These are phyloP conservation scores for Dysdera silvatica DNA, from an alignment of 1,140 invertebrate genomes.

Conservation along the genomic window DNA sequence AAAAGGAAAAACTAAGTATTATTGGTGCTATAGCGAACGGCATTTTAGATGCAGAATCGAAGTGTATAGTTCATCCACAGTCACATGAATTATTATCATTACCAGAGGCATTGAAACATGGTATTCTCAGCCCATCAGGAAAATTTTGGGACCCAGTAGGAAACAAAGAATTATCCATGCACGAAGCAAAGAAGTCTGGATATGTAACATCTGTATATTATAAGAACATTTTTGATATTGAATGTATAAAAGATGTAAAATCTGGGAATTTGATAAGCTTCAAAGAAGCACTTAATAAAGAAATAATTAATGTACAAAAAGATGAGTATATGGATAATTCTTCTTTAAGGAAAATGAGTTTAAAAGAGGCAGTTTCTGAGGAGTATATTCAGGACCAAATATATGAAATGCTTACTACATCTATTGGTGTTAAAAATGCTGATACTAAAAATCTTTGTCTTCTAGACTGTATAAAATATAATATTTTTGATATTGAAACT, in stretches of 20 bases:
- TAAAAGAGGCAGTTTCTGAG: conserved; percentile 51
- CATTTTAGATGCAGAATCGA: conserved; percentile 77
- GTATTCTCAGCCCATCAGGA: conserved; percentile 63
- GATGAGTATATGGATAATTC: conserved; percentile 63
- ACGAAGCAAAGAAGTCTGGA: conserved; percentile 72
- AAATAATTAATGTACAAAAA: conserved; percentile 65
- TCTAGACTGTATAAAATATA: conserved; percentile 73
- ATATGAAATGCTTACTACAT: conserved; percentile 70
- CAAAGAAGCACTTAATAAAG: conserved; percentile 70
- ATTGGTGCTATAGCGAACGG: conserved; percentile 72
- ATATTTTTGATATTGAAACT: conserved; percentile 72
- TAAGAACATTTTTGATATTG: conserved; percentile 82
- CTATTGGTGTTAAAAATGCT: conserved; percentile 65
- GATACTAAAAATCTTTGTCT: conserved; percentile 64
- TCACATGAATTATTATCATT: conserved; percentile 70
- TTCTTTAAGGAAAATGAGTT: conserved; percentile 60
- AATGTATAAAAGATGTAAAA: conserved; percentile 75
- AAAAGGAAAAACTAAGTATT: conserved; percentile 63
- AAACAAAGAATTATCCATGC: conserved; percentile 59
- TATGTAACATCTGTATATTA: conserved; percentile 75
- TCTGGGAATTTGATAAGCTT: conserved; percentile 75
- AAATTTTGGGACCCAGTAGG: conserved; percentile 63
- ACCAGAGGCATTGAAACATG: conserved; percentile 67
- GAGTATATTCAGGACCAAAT: conserved; percentile 58
- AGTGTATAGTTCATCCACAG: conserved; percentile 67